These are phyloP conservation scores for Diarsia dahlii DNA, from an alignment of 2,888 invertebrate species.

Conservation along the genomic window DNA sequence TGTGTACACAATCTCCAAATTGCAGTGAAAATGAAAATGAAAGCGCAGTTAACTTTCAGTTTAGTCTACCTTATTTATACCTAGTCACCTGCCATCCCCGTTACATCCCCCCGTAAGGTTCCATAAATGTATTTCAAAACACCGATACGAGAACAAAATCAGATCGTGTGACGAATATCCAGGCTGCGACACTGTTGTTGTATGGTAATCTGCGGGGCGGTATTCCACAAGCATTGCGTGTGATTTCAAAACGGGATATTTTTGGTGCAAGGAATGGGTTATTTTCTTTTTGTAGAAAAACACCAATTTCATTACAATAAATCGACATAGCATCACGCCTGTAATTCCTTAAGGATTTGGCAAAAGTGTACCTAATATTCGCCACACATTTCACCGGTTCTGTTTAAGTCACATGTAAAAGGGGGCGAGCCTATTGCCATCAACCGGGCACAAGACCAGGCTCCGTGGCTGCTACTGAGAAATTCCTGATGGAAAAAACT, in stretches of 20 bases:
- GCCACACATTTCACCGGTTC: too few relatives aligned
- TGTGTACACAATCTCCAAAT: too few relatives aligned
- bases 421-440: too few relatives aligned
- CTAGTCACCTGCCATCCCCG: conserved; percentile 16
- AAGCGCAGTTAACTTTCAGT: not conserved
- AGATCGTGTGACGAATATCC: conserved; percentile 63
- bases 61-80: not conserved
- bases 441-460: too few relatives aligned
- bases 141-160: conserved; percentile 57
- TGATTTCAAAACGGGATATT: not conserved
- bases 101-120: not conserved
- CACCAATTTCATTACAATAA: not conserved
- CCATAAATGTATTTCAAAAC: conserved; percentile 58
- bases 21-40: not conserved
- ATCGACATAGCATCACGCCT: not conserved
- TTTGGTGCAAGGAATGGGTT: not conserved
- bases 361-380: too few relatives aligned
- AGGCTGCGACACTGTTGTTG: conserved; percentile 45
- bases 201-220: conserved; percentile 63
- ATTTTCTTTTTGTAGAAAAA: not conserved
- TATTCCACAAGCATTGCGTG: conserved; percentile 50
- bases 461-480: too few relatives aligned
- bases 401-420: too few relatives aligned
- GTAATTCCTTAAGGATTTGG: too few relatives aligned
- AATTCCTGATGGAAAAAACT: too few relatives aligned